Conservation (phyloP, 2,797 vertebrate genomes). For the Hoplostethus atlanticus region DNA sequence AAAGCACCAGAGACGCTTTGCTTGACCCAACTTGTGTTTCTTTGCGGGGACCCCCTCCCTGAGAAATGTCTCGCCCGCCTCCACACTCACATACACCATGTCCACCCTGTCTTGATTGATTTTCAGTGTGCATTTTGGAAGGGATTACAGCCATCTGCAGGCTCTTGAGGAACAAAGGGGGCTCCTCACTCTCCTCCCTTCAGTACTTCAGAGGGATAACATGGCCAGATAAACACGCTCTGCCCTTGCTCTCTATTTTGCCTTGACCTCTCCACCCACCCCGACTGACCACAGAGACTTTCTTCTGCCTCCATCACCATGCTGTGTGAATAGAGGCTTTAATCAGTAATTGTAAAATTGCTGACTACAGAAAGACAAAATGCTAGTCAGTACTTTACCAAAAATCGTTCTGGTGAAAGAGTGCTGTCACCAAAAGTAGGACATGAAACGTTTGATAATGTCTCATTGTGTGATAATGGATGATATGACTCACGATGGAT, state of each 20-base stretch:
- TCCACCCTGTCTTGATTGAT: conserved; percentile 79
- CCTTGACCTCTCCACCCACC: conserved; percentile 68
- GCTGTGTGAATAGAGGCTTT: conserved; percentile 16
- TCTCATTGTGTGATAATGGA: background rate
- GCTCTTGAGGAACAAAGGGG: conserved; percentile 86
- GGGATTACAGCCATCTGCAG: conserved; percentile 89
- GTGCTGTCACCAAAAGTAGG: background rate
- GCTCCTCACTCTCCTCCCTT: conserved; percentile 70
- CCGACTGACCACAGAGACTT: conserved; percentile 42
- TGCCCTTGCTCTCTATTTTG: conserved; percentile 65
- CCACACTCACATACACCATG: conserved; percentile 69
- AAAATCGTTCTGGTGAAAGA: background rate
- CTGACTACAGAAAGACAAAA: background rate
- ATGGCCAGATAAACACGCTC: conserved; percentile 75
- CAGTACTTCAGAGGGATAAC: conserved; percentile 80
- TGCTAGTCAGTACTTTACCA: conserved; percentile 7
- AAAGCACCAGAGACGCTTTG: conserved; percentile 71
- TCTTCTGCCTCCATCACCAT: conserved; percentile 6
- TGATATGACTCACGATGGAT: background rate
- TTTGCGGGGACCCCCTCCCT: conserved; percentile 61
- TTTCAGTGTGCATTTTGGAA: conserved; percentile 84
- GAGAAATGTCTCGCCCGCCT: conserved; percentile 68
- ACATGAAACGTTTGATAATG: too few species aligned
- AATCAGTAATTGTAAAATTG: conserved; percentile 8
- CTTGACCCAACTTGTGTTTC: conserved; percentile 70